phyloP scores from a whole-genome alignment of 2,113 vertebrate species.

The Nestor notabilis region DNA sequence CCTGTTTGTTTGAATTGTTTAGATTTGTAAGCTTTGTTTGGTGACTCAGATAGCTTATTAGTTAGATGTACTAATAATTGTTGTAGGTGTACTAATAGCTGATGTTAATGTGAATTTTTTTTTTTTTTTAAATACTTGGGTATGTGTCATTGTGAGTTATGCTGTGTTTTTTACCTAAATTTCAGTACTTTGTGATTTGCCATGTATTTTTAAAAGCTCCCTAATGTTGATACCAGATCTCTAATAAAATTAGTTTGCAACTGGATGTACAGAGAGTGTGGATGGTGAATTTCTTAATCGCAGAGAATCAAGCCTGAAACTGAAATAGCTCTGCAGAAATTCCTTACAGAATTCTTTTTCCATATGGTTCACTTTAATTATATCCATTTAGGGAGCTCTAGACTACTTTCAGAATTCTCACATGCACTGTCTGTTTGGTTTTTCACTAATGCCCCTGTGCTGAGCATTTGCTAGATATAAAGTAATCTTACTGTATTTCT shows the following conservation, averaged over 20 bases:
- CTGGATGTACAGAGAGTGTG: too few species aligned
- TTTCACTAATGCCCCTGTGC: not conserved
- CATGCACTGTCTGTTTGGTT: not conserved
- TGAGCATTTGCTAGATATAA: not conserved
- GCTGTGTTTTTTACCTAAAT: not conserved
- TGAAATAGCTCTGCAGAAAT: not conserved
- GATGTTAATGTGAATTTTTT: not conserved
- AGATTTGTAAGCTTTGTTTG: not conserved
- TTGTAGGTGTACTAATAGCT: not conserved
- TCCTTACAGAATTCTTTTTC: not conserved
- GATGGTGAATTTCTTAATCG: not conserved
- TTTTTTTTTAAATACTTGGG: not conserved
- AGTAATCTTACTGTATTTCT: not conserved
- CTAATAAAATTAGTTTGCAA: not conserved
- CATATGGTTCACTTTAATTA: not conserved
- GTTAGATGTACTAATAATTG: not conserved
- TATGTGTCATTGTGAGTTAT: not conserved
- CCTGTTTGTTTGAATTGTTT: not conserved
- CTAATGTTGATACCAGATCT: not conserved
- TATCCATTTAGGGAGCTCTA: accelerated
- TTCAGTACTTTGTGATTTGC: not conserved
- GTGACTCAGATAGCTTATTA: not conserved
- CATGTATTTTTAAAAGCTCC: not conserved
- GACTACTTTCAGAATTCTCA: not conserved
- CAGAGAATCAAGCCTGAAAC: not conserved